Evolutionary conservation across 2,888 invertebrate species (phyloP).

Genomic region (Polietes domitor): DNA sequence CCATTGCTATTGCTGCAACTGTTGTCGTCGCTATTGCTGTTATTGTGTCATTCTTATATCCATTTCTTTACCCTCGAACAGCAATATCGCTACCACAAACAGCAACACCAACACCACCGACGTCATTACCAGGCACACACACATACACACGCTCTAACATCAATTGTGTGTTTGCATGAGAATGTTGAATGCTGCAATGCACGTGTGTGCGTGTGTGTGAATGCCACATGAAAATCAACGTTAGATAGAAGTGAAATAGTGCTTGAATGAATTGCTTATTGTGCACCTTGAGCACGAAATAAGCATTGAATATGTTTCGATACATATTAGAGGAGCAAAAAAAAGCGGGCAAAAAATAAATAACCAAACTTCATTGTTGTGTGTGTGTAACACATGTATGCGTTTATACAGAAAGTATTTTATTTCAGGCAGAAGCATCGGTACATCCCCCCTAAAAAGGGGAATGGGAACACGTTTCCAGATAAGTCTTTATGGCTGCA

Average conservation of each 20-base stretch:
- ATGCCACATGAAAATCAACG: conserved; percentile 53
- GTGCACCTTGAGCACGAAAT: conserved; percentile 69
- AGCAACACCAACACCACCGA: not conserved
- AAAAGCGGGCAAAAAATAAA: not conserved
- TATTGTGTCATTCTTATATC: conserved; percentile 1
- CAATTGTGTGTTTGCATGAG: not conserved
- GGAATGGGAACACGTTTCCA: too few species aligned
- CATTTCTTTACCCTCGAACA: not conserved
- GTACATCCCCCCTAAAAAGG: not conserved
- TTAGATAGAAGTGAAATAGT: conserved; percentile 67
- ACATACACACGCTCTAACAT: not conserved
- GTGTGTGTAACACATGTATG: not conserved
- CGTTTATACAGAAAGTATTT: not conserved
- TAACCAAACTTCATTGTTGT: conserved; percentile 18
- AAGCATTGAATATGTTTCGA: conserved; percentile 65
- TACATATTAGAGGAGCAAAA: conserved; percentile 24
- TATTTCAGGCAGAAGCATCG: not conserved
- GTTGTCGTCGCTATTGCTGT: conserved; percentile 22
- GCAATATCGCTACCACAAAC: not conserved
- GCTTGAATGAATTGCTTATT: conserved; percentile 71
- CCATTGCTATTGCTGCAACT: conserved; percentile 1
- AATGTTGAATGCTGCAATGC: not conserved
- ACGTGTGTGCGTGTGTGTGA: not conserved
- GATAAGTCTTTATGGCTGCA: too few species aligned
- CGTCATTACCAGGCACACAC: not conserved